These are phyloP conservation scores for Macrophya annulata DNA, from an alignment of 2,888 invertebrate species.

Conservation along the genomic window DNA sequence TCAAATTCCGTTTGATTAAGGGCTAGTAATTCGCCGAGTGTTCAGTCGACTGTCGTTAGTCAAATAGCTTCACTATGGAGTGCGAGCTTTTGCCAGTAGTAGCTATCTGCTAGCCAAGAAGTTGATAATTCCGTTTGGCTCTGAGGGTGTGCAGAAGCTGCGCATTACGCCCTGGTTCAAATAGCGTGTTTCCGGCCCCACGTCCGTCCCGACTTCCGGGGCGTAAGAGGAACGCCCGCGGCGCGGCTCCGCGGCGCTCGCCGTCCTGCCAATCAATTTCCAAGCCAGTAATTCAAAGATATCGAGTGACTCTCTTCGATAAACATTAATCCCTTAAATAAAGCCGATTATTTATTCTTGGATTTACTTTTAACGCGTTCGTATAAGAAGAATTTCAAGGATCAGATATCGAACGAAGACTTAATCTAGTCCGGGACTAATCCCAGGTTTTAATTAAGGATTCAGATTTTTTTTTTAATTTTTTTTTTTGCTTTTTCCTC, in stretches of 20 bases:
- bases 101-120: constrained; percentile 16
- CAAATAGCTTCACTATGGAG: constrained; percentile 20
- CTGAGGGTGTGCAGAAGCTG: constrained; percentile 34
- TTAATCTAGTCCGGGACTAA: background rate
- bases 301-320: background rate
- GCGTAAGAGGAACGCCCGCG: constrained; percentile 53
- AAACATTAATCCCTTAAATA: background rate
- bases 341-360: background rate
- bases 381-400: background rate
- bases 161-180: constrained; percentile 36
- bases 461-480: background rate
- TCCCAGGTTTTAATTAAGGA: constrained; percentile 9
- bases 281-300: background rate
- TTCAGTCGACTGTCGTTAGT: constrained; percentile 29
- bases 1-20: constrained; percentile 49
- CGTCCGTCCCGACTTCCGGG: constrained; percentile 55
- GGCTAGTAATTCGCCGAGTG: constrained; percentile 33
- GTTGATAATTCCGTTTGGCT: constrained; percentile 48
- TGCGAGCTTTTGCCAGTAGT: background rate
- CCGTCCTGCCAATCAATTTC: constrained; percentile 22
- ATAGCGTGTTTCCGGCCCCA: constrained; percentile 53
- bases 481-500: background rate
- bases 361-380: background rate
- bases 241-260: constrained; percentile 20
- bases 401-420: background rate